Base-by-base conservation (phyloP, 2,113 vertebrate species). In the Lichenostomus cassidix region DNA sequence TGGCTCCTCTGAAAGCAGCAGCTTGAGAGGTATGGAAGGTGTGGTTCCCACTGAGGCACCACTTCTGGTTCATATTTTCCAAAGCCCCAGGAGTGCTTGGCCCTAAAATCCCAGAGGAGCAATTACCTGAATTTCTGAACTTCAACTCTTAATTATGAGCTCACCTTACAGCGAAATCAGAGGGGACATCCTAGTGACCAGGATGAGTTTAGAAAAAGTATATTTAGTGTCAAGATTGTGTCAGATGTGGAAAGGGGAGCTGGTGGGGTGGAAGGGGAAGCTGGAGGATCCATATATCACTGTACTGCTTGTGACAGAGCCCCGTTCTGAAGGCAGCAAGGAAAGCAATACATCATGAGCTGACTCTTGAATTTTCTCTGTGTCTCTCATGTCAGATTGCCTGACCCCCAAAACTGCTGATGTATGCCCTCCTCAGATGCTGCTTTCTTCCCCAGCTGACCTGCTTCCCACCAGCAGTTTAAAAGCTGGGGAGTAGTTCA, bases 331-430 rank as follows among this genome's bases (percentile, higher is more conserved):
- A 86, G 90, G 31, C 69, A 71, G 47, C 4, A 47, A 69, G 90
- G 41, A 91, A 74, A 88, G 89, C 63, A 83, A 88, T 91, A 67
- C 39, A 91, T 92, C 90, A 90, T 27, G 75, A 94, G 67, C 52
- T 87, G 95, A 94, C 89, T 90, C 73, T 10, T 84, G 92, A 81
- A 87, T 92, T 96, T 94, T 91, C 60, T 91, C 75, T 24, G 37
- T 86, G 77, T 90, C 84, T 95, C n/a, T 44, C 62, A 50, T 92
- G 87, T 93, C 95, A 89, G 90, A 95, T 69, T 94, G 92, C 50
- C 89, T 96, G 90, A 97, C 90, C 92, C 93, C 62, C 73, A 79
- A 47, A 92, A 35, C 49, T 92, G 97, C 96, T 97, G 96, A 96
- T 68, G 59, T 50, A 1, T 56, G 84, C 89, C 91, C 53, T 96